Evolutionary conservation across 37 sponge, comb jelly and placozoan species (phyloP).

Genomic region (Cliona cf. orientalis): DNA sequence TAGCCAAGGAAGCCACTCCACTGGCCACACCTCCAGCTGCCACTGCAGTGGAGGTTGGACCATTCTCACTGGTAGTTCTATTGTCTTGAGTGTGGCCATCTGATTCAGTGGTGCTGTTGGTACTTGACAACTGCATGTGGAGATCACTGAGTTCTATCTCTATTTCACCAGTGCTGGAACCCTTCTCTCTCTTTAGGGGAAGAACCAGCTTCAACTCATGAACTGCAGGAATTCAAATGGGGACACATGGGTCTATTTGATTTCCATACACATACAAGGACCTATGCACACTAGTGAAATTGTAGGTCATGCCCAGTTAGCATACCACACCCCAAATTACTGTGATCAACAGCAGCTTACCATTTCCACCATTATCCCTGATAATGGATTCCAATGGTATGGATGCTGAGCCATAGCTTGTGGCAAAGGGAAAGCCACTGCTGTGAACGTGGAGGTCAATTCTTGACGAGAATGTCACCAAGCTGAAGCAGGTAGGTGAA

Average conservation of each 20-base stretch:
- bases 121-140: slow-evolving; percentile 7
- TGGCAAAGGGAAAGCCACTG: slow-evolving; percentile 2
- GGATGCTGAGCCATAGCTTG: slow-evolving; percentile 15
- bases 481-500: slow-evolving; percentile 16
- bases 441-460: slow-evolving; percentile 35
- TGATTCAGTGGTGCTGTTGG: not conserved
- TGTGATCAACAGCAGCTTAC: too few relatives aligned
- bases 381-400: slow-evolving; percentile 37
- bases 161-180: slow-evolving; percentile 27
- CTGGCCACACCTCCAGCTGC: not conserved
- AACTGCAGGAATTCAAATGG: slow-evolving; percentile 13
- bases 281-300: too few relatives aligned
- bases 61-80: not conserved
- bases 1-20: not conserved
- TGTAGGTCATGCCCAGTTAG: too few relatives aligned
- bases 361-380: slow-evolving; percentile 39
- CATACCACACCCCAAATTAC: too few relatives aligned
- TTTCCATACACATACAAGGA: not conserved
- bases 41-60: not conserved
- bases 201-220: slow-evolving; percentile 16
- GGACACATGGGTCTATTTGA: not conserved
- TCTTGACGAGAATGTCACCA: slow-evolving; percentile 49
- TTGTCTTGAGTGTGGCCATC: not conserved
- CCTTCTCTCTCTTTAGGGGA: slow-evolving; percentile 50
- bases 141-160: slow-evolving; percentile 54